These are phyloP conservation scores for Ramphastos sulfuratus DNA, from an alignment of 2,113 vertebrate species.

Conservation along the genomic window DNA sequence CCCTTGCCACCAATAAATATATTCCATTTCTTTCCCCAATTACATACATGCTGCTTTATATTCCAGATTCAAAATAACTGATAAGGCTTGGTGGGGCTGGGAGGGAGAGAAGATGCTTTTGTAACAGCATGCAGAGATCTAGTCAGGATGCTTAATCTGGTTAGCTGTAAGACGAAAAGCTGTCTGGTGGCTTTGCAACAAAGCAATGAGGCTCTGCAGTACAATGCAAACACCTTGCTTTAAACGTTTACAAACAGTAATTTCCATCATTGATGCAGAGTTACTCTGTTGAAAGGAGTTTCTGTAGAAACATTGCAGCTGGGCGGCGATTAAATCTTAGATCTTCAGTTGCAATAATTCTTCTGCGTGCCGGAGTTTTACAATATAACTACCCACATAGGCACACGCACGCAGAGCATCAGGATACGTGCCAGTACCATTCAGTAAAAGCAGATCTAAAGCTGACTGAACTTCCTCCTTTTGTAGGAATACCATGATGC, in stretches of 20 bases:
- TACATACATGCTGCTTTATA: not conserved
- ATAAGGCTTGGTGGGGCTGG: not conserved
- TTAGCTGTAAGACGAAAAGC: slow-evolving; percentile 48
- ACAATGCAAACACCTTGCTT: not conserved
- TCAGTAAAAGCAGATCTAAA: not conserved
- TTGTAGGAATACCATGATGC: not conserved
- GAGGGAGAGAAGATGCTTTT: not conserved
- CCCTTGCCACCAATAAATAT: slow-evolving; percentile 31
- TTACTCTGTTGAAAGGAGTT: not conserved
- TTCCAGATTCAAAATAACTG: not conserved
- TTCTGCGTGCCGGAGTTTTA: not conserved
- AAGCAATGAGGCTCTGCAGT: not conserved
- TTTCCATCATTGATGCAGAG: not conserved
- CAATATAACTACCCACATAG: not conserved
- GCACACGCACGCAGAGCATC: not conserved
- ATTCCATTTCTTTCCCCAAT: not conserved
- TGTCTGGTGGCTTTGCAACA: slow-evolving; percentile 5
- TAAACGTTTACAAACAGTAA: not conserved
- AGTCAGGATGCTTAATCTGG: slow-evolving; percentile 34
- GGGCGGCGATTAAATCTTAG: not conserved
- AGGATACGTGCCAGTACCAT: not conserved
- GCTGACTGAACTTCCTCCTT: not conserved
- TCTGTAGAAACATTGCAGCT: not conserved
- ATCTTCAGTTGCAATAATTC: not conserved
- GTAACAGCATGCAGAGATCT: not conserved